Evolutionary conservation across 2,888 invertebrate species (phyloP).

Genomic region (Petrolisthes cinctipes): DNA sequence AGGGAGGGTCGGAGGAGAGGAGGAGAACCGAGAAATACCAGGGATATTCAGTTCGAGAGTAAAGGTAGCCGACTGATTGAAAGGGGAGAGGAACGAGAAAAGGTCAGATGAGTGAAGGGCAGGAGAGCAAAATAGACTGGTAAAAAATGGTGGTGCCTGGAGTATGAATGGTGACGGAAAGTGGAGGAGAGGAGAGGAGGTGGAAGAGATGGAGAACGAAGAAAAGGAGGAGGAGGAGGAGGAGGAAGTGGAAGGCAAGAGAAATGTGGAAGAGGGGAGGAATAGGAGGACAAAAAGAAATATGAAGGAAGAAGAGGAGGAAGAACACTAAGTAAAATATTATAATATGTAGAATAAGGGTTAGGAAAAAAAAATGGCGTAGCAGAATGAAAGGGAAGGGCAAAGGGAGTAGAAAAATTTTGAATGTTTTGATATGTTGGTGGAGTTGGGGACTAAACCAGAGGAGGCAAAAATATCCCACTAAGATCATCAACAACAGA

Average conservation of each 20-base stretch:
- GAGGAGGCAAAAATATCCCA: not conserved
- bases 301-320: not conserved
- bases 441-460: not conserved
- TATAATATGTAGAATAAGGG: not conserved
- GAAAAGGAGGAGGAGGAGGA: not conserved
- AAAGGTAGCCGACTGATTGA: not conserved
- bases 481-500: not conserved
- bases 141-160: not conserved
- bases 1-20: not conserved
- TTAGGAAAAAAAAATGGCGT: not conserved
- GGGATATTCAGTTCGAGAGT: not conserved
- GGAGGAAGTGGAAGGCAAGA: not conserved
- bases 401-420: not conserved
- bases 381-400: not conserved
- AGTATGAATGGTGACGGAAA: not conserved
- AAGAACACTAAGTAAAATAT: not conserved
- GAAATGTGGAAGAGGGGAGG: not conserved
- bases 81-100: not conserved
- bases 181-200: constrained; percentile 7
- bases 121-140: not conserved
- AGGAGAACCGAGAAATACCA: not conserved
- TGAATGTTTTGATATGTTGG: not conserved
- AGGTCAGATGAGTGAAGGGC: not conserved
- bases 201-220: not conserved
- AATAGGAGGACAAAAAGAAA: not conserved